Evolutionary conservation across 2,797 vertebrate genomes (phyloP), one percentile per base, ranked within the genome.

Genomic region (Rhabdophis nuchalis): DNA sequence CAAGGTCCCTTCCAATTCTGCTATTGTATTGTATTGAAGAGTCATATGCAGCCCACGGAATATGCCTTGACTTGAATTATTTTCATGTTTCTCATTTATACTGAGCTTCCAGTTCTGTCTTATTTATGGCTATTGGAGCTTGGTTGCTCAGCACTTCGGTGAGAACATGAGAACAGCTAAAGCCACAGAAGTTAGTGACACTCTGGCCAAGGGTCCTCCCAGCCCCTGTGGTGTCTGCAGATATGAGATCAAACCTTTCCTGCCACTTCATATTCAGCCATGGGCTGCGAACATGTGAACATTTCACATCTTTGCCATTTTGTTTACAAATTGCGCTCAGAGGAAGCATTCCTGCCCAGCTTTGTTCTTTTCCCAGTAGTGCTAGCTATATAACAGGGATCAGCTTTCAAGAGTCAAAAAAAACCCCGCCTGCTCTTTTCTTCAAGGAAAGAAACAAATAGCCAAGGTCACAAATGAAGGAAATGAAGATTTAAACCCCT

Each of bases 401-500:
- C 5, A 3, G 7, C 8, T 23, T 89, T 72, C 52, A 53, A 14
- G 16, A 27, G 57, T 13, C 64, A 92, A 12, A 88, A 91, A n/a
- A n/a, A n/a, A n/a, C n/a, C n/a, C n/a, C 90, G 20, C 3, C 53
- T 82, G 50, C 41, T 1, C 32, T 92, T 32, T 87, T 41, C 25
- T 90, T 91, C 54, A 92, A 60, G 90, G 92, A 93, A 11, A 91
- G 92, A 77, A 4, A 12, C 25, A 95, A 95, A 93, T 89, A 14
- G 4, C 87, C 29, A 91, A 94, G 86, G 86, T 95, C 89, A 87
- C 0, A 11, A 93, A 56, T 53, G 86, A 87, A 20, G 56, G 77
- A 93, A 95, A 93, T 56, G 53, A 93, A 82, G 56, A 93, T 91
- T 93, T 91, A 93, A 90, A 94, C 14, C 41, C 94, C 11, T 36